phyloP scores from a whole-genome alignment of 2,113 vertebrate species.

The Petrocephalus microphthalmus region DNA sequence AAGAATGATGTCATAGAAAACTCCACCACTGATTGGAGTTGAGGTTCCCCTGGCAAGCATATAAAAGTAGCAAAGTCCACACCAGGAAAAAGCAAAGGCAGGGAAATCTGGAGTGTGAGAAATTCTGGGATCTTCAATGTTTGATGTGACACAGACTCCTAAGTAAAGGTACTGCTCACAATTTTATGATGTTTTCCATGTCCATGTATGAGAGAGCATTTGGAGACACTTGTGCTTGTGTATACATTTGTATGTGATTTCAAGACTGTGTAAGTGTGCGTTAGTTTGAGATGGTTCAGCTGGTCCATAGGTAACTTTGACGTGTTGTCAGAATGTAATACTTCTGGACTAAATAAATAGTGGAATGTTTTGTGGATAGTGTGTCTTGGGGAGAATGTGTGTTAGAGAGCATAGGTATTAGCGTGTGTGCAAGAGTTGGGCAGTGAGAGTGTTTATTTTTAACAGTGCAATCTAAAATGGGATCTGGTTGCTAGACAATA shows the following conservation, averaged over 20 bases:
- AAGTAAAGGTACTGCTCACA: conserved; percentile 30
- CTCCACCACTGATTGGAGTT: conserved; percentile 37
- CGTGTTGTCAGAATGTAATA: neutral
- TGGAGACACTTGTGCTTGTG: neutral
- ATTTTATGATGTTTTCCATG: neutral
- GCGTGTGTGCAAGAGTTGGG: neutral
- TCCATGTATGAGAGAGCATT: neutral
- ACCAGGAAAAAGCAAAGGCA: conserved; percentile 41
- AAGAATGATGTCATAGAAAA: conserved; percentile 34
- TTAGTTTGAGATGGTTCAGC: neutral
- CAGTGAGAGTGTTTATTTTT: conserved; percentile 26
- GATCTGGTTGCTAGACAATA: conserved; percentile 31
- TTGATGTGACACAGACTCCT: conserved; percentile 21
- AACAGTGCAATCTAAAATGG: conserved; percentile 29
- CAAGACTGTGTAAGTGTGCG: neutral
- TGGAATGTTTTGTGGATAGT: neutral
- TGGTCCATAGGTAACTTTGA: neutral
- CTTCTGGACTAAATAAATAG: neutral
- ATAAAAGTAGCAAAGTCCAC: conserved; percentile 45
- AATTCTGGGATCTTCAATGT: conserved; percentile 40
- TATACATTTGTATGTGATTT: conserved; percentile 3
- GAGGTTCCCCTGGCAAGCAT: conserved; percentile 41
- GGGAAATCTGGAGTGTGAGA: conserved; percentile 38
- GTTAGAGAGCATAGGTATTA: conserved; percentile 3
- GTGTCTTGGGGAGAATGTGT: conserved; percentile 15